Conservation (phyloP, 2,113 vertebrate species). For the Lepisosteus osseus region DNA sequence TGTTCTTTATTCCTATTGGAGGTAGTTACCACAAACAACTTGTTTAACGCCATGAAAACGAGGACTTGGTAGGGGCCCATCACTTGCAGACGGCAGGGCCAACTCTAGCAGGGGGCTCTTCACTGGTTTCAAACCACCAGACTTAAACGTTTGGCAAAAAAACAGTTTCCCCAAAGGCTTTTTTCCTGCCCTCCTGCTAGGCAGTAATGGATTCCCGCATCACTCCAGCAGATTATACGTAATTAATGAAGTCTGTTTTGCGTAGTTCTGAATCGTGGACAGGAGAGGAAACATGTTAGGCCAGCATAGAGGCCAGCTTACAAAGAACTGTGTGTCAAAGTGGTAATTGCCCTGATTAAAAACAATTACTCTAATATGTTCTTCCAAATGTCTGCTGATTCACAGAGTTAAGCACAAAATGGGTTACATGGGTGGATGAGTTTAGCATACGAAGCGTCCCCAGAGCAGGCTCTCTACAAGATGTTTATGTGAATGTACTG, state of each 20-base stretch:
- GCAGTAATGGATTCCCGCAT: constrained; percentile 2
- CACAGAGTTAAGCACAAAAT: background rate
- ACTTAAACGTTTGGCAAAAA: constrained; percentile 1
- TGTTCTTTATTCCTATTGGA: background rate
- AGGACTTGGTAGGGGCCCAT: background rate
- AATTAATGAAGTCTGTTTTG: constrained; percentile 18
- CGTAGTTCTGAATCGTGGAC: background rate
- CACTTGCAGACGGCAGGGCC: background rate
- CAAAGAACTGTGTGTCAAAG: background rate
- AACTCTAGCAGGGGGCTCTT: background rate
- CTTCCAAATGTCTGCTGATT: constrained; percentile 17
- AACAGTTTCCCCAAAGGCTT: background rate
- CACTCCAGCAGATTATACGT: constrained; percentile 26
- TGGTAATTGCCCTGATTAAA: constrained; percentile 25
- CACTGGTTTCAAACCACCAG: background rate
- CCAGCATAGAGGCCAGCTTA: constrained; percentile 8
- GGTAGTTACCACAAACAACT: background rate
- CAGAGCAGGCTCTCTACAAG: too few relatives aligned
- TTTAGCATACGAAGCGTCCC: too few relatives aligned
- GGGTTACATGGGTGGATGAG: background rate
- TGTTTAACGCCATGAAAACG: background rate
- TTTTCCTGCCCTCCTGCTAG: background rate
- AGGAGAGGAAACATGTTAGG: background rate
- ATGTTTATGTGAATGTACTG: too few relatives aligned
- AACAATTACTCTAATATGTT: constrained; percentile 21